Evolutionary conservation across 2,888 invertebrate genomes (phyloP).

Genomic region (Sarcophaga subvicina): DNA sequence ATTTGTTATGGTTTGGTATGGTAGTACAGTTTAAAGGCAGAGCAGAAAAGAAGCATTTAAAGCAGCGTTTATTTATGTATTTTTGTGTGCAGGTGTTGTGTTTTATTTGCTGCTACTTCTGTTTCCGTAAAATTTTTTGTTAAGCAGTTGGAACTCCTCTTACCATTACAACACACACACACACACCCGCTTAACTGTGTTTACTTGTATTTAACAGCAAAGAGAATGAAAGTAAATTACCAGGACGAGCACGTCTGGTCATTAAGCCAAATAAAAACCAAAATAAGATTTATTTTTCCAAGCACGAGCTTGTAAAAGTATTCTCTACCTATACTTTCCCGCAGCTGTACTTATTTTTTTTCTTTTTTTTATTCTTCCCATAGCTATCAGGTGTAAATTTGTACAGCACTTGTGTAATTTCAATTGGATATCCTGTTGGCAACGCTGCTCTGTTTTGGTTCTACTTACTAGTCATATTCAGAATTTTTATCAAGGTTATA

Average conservation of each 20-base stretch:
- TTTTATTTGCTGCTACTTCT: constrained; percentile 48
- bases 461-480: too few species aligned
- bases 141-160: constrained; percentile 14
- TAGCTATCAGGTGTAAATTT: too few species aligned
- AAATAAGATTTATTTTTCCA: constrained; percentile 77
- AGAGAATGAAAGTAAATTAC: constrained; percentile 75
- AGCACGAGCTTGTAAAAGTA: constrained; percentile 55
- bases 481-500: too few species aligned
- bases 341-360: constrained; percentile 29
- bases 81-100: constrained; percentile 55
- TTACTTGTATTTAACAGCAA: constrained; percentile 6
- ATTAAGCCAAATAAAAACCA: constrained; percentile 80
- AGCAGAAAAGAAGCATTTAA: too few species aligned
- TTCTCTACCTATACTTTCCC: constrained; percentile 25
- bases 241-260: constrained; percentile 80
- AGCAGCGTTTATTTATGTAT: constrained; percentile 10
- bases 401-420: too few species aligned
- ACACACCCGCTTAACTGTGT: constrained; percentile 1
- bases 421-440: too few species aligned
- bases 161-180: not conserved
- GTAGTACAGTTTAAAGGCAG: not conserved
- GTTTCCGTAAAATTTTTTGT: constrained; percentile 27
- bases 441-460: too few species aligned
- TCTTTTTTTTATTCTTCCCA: constrained; percentile 3
- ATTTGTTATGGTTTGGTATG: not conserved